phyloP scores from a whole-genome alignment of 2,113 vertebrate genomes.

The Gymnogyps californianus region DNA sequence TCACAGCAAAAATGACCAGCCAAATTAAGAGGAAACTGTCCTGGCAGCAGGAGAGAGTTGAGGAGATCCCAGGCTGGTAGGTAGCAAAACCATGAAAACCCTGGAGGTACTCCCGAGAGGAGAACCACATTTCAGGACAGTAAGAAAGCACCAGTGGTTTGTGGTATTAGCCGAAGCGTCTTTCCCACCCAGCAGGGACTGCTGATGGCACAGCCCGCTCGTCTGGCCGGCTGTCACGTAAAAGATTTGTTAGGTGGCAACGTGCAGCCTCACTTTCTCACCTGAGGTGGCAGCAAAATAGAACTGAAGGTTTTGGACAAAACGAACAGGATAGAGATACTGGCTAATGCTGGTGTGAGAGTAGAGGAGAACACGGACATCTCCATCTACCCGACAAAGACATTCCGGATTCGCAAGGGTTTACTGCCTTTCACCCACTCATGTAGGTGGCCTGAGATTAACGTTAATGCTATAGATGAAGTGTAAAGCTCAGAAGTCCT shows the following conservation, averaged over 20 bases:
- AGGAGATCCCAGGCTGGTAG: neutral
- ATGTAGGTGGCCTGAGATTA: neutral
- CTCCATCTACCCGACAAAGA: neutral
- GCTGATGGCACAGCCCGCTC: neutral
- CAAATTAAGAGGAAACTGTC: neutral
- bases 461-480: constrained; percentile 39
- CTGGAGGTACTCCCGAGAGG: neutral
- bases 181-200: neutral
- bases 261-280: neutral
- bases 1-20: neutral
- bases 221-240: fast-evolving
- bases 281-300: neutral
- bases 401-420: fast-evolving
- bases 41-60: neutral
- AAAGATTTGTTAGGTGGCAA: neutral
- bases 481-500: neutral
- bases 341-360: constrained; percentile 30
- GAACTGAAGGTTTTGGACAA: neutral
- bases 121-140: neutral
- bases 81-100: neutral
- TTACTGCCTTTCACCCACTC: neutral
- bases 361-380: neutral
- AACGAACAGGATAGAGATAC: neutral
- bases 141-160: neutral
- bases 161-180: neutral